Percentiles rank a stretch among this genome's conserved stretches.
phyloP scores from a whole-genome alignment of 1,140 invertebrate species.

The Aphidius ervi region DNA sequence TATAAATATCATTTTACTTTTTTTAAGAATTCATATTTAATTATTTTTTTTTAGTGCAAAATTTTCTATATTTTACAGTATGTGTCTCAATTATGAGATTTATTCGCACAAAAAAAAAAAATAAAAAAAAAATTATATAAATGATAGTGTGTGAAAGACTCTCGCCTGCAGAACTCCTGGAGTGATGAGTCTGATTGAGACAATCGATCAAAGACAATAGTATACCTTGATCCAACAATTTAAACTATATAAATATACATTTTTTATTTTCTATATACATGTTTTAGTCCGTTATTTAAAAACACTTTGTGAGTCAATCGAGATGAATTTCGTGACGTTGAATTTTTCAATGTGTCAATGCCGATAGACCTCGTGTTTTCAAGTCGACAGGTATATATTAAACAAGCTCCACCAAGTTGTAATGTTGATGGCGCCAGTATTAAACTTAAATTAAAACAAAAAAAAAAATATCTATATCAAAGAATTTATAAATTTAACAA shows the following conservation, averaged over 20 bases:
- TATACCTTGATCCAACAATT: not conserved
- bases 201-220: conserved; percentile 23
- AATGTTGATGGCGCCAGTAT: conserved; percentile 10
- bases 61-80: not conserved
- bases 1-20: no score
- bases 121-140: not conserved
- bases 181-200: conserved; percentile 11
- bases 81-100: not conserved
- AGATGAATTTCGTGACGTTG: conserved; percentile 8
- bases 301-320: conserved; percentile 10
- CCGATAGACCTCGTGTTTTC: not conserved
- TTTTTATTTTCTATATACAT: conserved; percentile 1
- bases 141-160: no score
- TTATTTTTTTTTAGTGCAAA: no score
- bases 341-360: not conserved
- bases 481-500: no score
- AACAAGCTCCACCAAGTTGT: no score
- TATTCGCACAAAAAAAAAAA: not conserved
- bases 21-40: no score
- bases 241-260: not conserved
- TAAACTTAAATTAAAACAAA: no score
- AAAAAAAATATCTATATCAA: no score
- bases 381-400: conserved; percentile 21
- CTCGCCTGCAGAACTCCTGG: not conserved
- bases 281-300: conserved; percentile 15